Evolutionary conservation across 2,113 vertebrate species (phyloP), one percentile per base, ranked within the genome.

Genomic region (Empidonax alnorum): DNA sequence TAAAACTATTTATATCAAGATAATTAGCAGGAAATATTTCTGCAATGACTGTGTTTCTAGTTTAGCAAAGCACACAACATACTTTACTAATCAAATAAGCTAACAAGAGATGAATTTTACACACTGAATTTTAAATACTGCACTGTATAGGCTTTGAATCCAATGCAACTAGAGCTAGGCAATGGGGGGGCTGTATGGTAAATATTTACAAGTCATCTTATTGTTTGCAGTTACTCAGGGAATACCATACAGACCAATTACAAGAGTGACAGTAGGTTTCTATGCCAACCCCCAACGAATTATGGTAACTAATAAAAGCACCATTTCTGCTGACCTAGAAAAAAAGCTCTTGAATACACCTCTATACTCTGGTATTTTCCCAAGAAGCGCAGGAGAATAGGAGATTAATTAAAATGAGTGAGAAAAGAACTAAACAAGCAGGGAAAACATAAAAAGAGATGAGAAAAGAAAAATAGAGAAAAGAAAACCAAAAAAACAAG

Each of bases 11-110:
- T 41, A 74, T 50, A 68, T 96, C 79, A 74, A 85, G 19, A 93
- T 30, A 21, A 62, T 19, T 35, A 80, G 22, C 59, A 91, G 59
- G 39, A 90, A 91, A 69, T 96, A 88, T 59, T 95, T 83, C 61
- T 77, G 65, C 68, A 90, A 56, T 88, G 44, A 77, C 55, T 90
- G 2, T 9, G 42, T 22, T 74, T 71, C 63, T 61, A 62, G 59
- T 76, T 63, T 27, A 94, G 52, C 59, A 78, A 80, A 86, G 50
- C 30, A 93, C 24, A 80, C 19, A n/a, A 62, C 13, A 62, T 20
- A 31, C 27, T 63, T 83, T 71, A 77, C 20, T 59, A 22, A 20
- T 55, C n/a, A 82, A 47, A 17, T 46, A 33, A 61, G 74, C 47
- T 74, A 78, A 68, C 42, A 66, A 47, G 28, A 18, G 16, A 58